These are phyloP conservation scores for Taxidea taxus DNA, from an alignment of 2,113 vertebrate genomes.

Conservation along the genomic window DNA sequence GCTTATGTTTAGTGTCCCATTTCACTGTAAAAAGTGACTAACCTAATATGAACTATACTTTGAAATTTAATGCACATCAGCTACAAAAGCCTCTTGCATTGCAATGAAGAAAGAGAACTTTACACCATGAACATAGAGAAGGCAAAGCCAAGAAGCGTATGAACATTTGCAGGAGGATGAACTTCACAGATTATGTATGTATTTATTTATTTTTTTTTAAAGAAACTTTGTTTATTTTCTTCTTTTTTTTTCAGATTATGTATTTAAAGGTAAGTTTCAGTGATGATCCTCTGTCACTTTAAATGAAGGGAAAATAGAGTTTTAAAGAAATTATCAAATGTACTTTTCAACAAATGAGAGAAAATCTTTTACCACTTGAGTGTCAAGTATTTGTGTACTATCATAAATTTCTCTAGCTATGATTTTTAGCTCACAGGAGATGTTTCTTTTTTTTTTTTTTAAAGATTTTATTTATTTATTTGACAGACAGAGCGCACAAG, in stretches of 20 bases:
- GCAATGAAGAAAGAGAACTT: neutral
- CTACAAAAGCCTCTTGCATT: neutral
- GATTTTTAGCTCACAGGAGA: neutral
- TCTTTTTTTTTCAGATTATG: too few species aligned
- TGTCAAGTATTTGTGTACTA: neutral
- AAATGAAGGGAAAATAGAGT: neutral
- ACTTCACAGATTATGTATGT: neutral
- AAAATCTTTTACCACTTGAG: neutral
- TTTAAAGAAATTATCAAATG: neutral
- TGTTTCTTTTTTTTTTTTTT: too few species aligned
- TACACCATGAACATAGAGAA: neutral
- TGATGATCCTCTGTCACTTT: conserved; percentile 37
- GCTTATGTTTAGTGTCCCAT: neutral
- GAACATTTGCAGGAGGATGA: conserved; percentile 20
- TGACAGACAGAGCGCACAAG: too few species aligned
- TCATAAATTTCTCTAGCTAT: neutral
- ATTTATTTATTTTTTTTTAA: too few species aligned
- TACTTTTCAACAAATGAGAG: neutral
- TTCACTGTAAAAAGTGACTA: conserved; percentile 30
- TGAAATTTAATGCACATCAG: neutral
- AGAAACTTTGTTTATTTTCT: too few species aligned
- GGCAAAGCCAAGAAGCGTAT: neutral
- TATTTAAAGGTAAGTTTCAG: neutral
- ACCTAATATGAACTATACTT: neutral
- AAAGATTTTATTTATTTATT: too few species aligned